Evolutionary conservation across 2,888 invertebrate genomes (phyloP).

Genomic region (Nycteola revayana): DNA sequence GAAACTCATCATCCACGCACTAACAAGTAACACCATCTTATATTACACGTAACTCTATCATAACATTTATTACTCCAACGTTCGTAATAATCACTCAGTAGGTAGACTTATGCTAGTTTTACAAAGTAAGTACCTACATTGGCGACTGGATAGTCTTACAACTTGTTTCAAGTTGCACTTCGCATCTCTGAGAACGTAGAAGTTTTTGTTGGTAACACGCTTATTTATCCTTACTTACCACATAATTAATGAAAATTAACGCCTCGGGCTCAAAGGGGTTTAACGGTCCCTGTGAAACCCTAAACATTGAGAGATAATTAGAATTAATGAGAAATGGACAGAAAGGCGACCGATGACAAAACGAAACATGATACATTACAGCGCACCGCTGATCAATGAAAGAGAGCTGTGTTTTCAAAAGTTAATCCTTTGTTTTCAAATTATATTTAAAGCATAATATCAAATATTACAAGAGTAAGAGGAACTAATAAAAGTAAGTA

Average conservation of each 20-base stretch:
- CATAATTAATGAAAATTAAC: conserved; percentile 42
- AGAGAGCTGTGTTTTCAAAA: not conserved
- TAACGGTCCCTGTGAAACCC: conserved; percentile 49
- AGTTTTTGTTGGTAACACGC: conserved; percentile 16
- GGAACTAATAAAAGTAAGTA: too few relatives aligned
- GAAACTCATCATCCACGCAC: too few relatives aligned
- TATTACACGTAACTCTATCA: too few relatives aligned
- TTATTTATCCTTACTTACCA: conserved; percentile 20
- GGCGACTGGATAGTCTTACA: too few relatives aligned
- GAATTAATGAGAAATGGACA: conserved; percentile 66
- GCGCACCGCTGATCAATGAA: conserved; percentile 30
- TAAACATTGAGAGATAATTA: conserved; percentile 62
- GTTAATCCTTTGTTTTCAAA: conserved; percentile 8
- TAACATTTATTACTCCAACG: too few relatives aligned
- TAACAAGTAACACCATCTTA: too few relatives aligned
- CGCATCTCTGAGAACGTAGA: conserved; percentile 11
- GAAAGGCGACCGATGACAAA: conserved; percentile 58
- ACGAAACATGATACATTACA: conserved; percentile 52
- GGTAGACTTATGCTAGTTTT: too few relatives aligned
- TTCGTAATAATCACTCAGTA: too few relatives aligned
- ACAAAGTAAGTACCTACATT: too few relatives aligned
- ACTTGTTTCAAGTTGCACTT: conserved; percentile 8
- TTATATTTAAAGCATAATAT: too few relatives aligned
- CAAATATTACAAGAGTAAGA: too few relatives aligned
- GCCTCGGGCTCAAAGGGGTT: conserved; percentile 41